Evolutionary conservation across 1,140 invertebrate genomes (phyloP), one percentile per base, ranked within the genome.

Genomic region (Ephestia elutella): DNA sequence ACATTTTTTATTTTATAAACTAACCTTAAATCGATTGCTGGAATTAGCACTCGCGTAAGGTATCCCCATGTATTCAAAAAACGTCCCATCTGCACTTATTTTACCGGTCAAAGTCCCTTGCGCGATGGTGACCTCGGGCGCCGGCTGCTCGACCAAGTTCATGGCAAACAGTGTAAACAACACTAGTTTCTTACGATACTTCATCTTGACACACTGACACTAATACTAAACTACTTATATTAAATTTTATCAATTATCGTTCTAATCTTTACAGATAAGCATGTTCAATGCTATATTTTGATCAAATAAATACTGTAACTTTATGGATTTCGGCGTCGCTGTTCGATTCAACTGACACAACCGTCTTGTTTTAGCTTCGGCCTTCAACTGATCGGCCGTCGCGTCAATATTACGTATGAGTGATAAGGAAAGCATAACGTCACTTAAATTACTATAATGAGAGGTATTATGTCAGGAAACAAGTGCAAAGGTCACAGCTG

Each of bases 11-110:
- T 7, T 3, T 25, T 25, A 25, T 5, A 32, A 32, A 7, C 28
- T 49, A 54, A 53, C 50, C 21, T 53, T 20, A 25, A 53, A 53
- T 25, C 50, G 50, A 53, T 21, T 53, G 11, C 19, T 53, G 1
- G 2, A 25, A 25, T 53, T 53, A 25, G 21, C 65, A n/a, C 72
- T 72, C 9, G 81, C 82, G 19, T 87, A 87, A 2, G 85, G 85
- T 35, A 87, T 85, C 2, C 85, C 82, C 13, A 80, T 56, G 65
- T 85, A 86, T 68, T 86, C 79, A 17, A 78, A 82, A 69, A 76
- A 66, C 15, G 79, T 64, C 15, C 85, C 85, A 77, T 84, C 81
- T 0, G 54, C 57, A 30, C 73, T 86, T 19, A 80, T 70, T 70
- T 73, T 82, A 65, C 82, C 82, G 35, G 49, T 61, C 50, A 70